A percentile compares a stretch with the other conserved stretches of the same genome.
These are phyloP conservation scores for Andrena bicolor DNA, from an alignment of 2,888 invertebrate genomes.

Conservation along the genomic window DNA sequence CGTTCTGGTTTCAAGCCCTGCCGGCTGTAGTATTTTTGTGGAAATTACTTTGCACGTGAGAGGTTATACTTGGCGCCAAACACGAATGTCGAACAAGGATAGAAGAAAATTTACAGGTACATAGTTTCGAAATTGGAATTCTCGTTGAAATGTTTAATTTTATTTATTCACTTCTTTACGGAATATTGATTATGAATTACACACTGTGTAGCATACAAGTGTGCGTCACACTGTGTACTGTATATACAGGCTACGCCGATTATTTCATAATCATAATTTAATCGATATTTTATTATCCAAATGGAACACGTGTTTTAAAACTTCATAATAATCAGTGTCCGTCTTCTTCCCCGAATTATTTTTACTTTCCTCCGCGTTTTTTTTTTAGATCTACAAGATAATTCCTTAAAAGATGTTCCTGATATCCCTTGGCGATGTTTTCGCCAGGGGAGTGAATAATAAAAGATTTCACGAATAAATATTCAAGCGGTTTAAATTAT, in stretches of 20 bases:
- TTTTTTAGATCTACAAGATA: constrained; percentile 4
- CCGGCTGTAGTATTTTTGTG: not conserved
- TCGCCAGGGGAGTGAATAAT: constrained; percentile 14
- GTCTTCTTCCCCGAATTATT: not conserved
- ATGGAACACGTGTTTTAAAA: constrained; percentile 1
- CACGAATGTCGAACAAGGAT: not conserved
- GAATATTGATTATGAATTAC: too few species aligned
- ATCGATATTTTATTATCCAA: not conserved
- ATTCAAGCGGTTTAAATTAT: constrained; percentile 19
- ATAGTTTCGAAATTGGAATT: too few species aligned
- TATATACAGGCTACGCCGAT: too few species aligned
- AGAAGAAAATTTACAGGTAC: not conserved
- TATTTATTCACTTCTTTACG: too few species aligned
- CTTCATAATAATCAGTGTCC: not conserved
- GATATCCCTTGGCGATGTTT: constrained; percentile 1
- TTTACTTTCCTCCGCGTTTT: not conserved
- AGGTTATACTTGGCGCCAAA: not conserved
- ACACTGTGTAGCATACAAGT: too few species aligned
- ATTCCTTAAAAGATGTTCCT: constrained; percentile 4
- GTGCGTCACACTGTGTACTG: too few species aligned
- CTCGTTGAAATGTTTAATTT: too few species aligned
- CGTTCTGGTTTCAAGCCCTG: too few species aligned
- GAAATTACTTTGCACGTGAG: not conserved
- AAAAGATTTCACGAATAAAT: constrained; percentile 21
- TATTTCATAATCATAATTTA: not conserved